Conservation (phyloP, 2,888 invertebrate species). For the Taenaris catops region DNA sequence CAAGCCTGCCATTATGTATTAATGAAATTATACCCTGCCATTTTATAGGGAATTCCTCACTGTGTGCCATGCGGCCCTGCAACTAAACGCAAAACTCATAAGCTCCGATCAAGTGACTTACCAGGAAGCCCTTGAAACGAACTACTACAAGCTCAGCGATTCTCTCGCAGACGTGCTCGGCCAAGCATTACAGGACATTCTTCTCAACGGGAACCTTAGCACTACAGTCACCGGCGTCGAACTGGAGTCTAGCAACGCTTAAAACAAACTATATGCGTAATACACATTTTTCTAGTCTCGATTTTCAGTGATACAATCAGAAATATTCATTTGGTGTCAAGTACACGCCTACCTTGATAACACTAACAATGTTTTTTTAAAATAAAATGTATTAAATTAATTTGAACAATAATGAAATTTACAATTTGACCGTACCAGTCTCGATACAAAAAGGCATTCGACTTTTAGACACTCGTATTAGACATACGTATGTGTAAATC, state of each 20-base stretch:
- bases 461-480: no score
- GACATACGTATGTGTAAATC: no score
- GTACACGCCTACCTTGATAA: no score
- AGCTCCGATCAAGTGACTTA: slow-evolving; percentile 94
- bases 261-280: slow-evolving; percentile 33
- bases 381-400: no score
- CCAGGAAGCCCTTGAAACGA: slow-evolving; percentile 92
- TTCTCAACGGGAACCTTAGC: slow-evolving; percentile 88
- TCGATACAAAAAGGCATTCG: no score
- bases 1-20: no score
- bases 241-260: slow-evolving; percentile 90
- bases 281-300: slow-evolving; percentile 9
- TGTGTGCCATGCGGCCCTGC: slow-evolving; percentile 93
- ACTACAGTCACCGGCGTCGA: slow-evolving; percentile 91
- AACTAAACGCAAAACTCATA: slow-evolving; percentile 93
- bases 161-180: slow-evolving; percentile 87
- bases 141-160: slow-evolving; percentile 91
- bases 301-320: slow-evolving; percentile 10
- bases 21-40: no score
- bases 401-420: no score
- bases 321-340: no score
- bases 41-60: slow-evolving; percentile 90
- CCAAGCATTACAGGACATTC: slow-evolving; percentile 82
- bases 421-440: no score
- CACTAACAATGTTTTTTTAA: no score